phyloP scores from a whole-genome alignment of 2,797 vertebrate species.

The Mycteria americana region DNA sequence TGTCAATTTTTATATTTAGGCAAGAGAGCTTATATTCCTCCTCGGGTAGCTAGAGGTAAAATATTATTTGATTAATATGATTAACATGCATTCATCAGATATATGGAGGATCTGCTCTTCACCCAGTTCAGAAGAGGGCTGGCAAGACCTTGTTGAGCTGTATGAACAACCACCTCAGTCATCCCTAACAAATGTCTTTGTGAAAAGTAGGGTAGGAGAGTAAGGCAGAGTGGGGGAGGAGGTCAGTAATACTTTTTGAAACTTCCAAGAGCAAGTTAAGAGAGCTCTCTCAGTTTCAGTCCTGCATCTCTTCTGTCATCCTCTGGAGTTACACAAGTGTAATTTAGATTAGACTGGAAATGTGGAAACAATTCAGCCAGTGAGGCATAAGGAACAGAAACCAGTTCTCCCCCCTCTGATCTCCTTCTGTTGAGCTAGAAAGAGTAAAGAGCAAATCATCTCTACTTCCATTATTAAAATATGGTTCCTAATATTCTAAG shows the following conservation, averaged over 20 bases:
- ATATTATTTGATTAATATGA: background rate
- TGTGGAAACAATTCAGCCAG: conserved; percentile 23
- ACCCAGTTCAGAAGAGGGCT: background rate
- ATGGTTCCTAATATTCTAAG: background rate
- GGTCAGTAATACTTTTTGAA: background rate
- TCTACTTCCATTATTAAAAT: background rate
- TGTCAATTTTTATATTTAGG: background rate
- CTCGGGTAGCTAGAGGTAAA: background rate
- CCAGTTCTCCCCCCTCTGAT: background rate
- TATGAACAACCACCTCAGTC: background rate
- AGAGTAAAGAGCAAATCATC: background rate
- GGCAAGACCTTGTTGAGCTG: background rate
- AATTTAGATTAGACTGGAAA: conserved; percentile 42
- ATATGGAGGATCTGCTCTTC: background rate
- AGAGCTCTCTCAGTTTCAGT: background rate
- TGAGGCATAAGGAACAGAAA: conserved; percentile 34
- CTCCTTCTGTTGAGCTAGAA: background rate
- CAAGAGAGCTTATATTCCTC: background rate
- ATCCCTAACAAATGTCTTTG: background rate
- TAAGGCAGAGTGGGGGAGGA: background rate
- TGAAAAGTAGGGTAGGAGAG: background rate
- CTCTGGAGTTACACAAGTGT: background rate
- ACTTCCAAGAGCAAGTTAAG: background rate
- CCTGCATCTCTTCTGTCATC: background rate
- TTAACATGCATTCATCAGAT: background rate